Conservation (phyloP, 2,888 invertebrate genomes). For the Lagria hirta region DNA sequence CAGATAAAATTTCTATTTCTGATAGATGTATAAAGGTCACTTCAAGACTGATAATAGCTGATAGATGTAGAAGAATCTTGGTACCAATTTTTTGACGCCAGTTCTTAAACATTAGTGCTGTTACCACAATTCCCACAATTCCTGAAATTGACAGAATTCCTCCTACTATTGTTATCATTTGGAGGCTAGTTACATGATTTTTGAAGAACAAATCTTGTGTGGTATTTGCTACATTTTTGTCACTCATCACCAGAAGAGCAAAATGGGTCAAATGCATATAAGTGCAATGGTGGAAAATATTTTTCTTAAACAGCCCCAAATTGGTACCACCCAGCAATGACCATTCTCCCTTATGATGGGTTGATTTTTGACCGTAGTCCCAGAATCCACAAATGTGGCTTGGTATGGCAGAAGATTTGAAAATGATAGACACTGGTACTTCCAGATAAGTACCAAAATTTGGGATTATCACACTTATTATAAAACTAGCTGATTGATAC, state of each 20-base stretch:
- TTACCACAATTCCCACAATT: conserved; percentile 56
- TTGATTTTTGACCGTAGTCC: conserved; percentile 53
- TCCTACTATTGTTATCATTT: conserved; percentile 58
- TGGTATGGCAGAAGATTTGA: conserved; percentile 45
- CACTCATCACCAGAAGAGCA: conserved; percentile 56
- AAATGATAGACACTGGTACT: conserved; percentile 59
- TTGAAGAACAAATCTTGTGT: conserved; percentile 38
- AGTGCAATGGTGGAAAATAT: conserved; percentile 56
- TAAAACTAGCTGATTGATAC: conserved; percentile 42
- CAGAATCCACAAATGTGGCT: conserved; percentile 58
- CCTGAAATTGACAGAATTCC: conserved; percentile 59
- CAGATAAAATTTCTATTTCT: conserved; percentile 22
- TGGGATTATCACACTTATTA: conserved; percentile 64
- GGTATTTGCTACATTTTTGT: conserved; percentile 22
- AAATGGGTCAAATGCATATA: conserved; percentile 64
- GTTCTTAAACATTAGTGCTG: conserved; percentile 59
- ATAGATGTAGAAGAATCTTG: conserved; percentile 62
- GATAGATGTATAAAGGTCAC: conserved; percentile 46
- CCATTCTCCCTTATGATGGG: conserved; percentile 57
- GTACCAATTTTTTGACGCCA: conserved; percentile 66
- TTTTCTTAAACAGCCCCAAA: conserved; percentile 44
- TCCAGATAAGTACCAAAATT: conserved; percentile 59
- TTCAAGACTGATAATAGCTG: conserved; percentile 57
- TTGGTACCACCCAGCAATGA: conserved; percentile 58
- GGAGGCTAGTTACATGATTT: conserved; percentile 54